Base-by-base conservation (phyloP, 2,888 invertebrate genomes). In the Pyrochroa serraticornis region DNA sequence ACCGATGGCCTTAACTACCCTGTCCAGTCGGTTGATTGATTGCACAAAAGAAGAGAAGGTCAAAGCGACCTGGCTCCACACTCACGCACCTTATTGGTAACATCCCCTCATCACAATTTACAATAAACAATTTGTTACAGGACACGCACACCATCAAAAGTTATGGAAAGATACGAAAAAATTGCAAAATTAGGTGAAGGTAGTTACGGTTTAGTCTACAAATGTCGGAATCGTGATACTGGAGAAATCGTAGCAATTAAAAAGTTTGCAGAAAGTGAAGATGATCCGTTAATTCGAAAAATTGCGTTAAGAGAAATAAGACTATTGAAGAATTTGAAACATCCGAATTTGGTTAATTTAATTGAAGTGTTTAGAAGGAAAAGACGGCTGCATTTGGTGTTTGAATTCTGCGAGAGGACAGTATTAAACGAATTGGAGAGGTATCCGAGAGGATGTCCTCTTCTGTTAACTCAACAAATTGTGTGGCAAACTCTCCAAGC, bases 401-500 rank as follows among this genome's bases (percentile, higher is more conserved):
- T 99, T 81, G 98, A 99, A 81, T 98, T 92, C 82, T 98, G 99
- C 77, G 98, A 99, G 77, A 89, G 95, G 75, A 99, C 98, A 1
- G 93, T 99, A 55, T 85, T 99, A 48, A 93, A 96, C 73, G 97
- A 99, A 77, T 83, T 99, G 75, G 98, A 99, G 78, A 69, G 71
- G 38, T 91, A 95, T 82, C 95, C 97, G 0, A 86, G 83, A 81
- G 98, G 98, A 73, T 97, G 92, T 73, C 95, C 97, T 1, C 96
- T 97, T 75, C 83, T 88, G 52, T 84, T 94, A 53, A 94, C 93
- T 9, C 93, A 93, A 80, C 93, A 93, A 81, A 93, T 98, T 54
- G 88, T 92, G 57, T 97, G 93, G 89, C 99, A 99, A 82, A 94
- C 96, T 39, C 83, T 99, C 43, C 91, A 94, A 75, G 97, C 97